Conservation (phyloP, 2,113 vertebrate species). For the Heptranchias perlo region DNA sequence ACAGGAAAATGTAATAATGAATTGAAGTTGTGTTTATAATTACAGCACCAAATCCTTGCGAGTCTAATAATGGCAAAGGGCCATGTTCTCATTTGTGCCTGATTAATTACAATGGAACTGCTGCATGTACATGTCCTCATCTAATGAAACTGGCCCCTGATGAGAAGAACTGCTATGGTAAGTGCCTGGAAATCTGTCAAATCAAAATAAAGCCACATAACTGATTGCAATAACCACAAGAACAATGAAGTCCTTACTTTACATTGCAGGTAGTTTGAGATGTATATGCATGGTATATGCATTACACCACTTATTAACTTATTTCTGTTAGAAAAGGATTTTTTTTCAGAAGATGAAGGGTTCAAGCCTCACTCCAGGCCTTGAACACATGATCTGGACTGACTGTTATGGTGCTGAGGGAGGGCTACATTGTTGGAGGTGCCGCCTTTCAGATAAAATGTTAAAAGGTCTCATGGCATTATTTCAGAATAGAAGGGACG, state of each 20-base stretch:
- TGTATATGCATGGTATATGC: neutral
- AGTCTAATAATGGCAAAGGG: constrained; percentile 76
- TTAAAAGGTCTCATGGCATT: neutral
- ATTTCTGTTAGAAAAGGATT: neutral
- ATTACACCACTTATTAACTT: neutral
- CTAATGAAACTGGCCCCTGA: constrained; percentile 87
- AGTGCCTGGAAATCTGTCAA: constrained; percentile 45
- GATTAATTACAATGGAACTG: constrained; percentile 82
- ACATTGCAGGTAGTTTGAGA: neutral
- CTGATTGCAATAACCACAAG: neutral
- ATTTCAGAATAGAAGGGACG: neutral
- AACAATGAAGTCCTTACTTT: neutral
- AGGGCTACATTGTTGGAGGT: neutral
- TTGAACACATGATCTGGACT: neutral
- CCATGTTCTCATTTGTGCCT: constrained; percentile 95
- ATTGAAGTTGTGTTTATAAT: constrained; percentile 39
- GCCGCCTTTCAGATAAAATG: neutral
- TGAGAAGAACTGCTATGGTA: constrained; percentile 87
- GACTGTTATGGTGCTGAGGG: neutral
- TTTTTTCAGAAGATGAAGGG: neutral
- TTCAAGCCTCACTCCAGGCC: neutral
- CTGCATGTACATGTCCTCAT: constrained; percentile 87
- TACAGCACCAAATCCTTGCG: constrained; percentile 86
- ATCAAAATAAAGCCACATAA: neutral
- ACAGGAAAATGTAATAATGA: neutral